phyloP scores from a whole-genome alignment of 2,888 invertebrate genomes.

The Hyles lineata region DNA sequence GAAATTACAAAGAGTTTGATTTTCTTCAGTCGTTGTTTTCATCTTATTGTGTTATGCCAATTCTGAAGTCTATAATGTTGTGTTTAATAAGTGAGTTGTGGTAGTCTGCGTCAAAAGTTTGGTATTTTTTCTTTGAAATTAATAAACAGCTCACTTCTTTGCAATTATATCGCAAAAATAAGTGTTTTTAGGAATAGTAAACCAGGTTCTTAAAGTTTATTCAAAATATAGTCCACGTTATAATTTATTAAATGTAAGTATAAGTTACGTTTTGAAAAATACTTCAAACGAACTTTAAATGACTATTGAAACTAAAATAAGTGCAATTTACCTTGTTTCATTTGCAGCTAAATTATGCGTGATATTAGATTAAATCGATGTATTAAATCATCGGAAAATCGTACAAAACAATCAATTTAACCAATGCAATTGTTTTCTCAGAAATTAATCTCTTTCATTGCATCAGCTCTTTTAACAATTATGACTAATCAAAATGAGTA shows the following conservation, averaged over 20 bases:
- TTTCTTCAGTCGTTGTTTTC: not conserved
- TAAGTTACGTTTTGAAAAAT: not conserved
- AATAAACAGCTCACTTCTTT: not conserved
- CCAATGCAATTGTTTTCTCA: not conserved
- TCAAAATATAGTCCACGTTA: too few relatives aligned
- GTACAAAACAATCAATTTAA: slow-evolving; percentile 2
- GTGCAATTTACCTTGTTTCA: not conserved
- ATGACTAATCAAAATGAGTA: not conserved
- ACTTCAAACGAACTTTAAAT: too few relatives aligned
- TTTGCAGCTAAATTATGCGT: not conserved
- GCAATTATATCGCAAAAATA: too few relatives aligned
- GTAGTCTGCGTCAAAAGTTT: not conserved
- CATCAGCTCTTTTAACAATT: not conserved
- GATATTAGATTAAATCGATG: not conserved
- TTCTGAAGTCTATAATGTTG: not conserved
- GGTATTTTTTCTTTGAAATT: not conserved
- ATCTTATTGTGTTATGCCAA: not conserved
- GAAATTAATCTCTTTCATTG: not conserved
- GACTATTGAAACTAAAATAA: too few relatives aligned
- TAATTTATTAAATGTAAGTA: slow-evolving; percentile 6
- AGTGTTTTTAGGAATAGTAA: too few relatives aligned
- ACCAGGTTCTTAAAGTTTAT: too few relatives aligned
- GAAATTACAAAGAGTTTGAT: slow-evolving; percentile 17
- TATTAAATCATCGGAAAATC: not conserved
- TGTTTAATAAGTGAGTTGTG: not conserved